Evolutionary conservation across 2,888 invertebrate genomes (phyloP).

Genomic region (Xestobium rufovillosum): DNA sequence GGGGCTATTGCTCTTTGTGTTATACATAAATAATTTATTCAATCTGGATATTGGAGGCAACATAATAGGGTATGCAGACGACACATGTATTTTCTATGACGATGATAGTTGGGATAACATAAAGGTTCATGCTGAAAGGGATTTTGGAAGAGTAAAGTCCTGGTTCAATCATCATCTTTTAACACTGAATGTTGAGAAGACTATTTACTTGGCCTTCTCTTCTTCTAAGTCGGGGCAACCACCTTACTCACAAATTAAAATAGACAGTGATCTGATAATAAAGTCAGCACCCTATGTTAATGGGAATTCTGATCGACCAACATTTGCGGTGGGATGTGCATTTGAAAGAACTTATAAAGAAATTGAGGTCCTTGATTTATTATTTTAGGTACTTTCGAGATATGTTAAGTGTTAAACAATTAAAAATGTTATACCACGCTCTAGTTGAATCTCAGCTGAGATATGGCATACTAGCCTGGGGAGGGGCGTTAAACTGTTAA

Average conservation of each 20-base stretch:
- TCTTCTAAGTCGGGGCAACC: background rate
- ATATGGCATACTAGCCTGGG: slow-evolving; percentile 6
- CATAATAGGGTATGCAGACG: slow-evolving; percentile 5
- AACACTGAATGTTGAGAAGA: slow-evolving; percentile 8
- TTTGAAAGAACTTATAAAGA: slow-evolving; percentile 1
- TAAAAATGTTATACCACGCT: slow-evolving; percentile 5
- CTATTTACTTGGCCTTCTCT: slow-evolving; percentile 6
- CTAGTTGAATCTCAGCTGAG: slow-evolving; percentile 7
- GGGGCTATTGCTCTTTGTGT: background rate
- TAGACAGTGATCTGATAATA: background rate
- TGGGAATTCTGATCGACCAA: slow-evolving; percentile 3
- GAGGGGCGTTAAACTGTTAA: background rate
- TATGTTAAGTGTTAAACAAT: slow-evolving; percentile 1
- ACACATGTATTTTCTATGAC: slow-evolving; percentile 2
- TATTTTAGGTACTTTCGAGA: slow-evolving; percentile 1
- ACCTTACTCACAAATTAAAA: background rate
- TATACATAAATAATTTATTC: slow-evolving; percentile 1
- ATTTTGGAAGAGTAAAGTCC: slow-evolving; percentile 1
- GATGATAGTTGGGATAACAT: slow-evolving; percentile 1
- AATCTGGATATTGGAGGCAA: slow-evolving; percentile 3
- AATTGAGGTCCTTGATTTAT: slow-evolving; percentile 3
- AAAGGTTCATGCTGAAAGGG: slow-evolving; percentile 3
- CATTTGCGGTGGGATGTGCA: slow-evolving; percentile 4
- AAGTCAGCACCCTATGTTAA: background rate
- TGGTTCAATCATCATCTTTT: slow-evolving; percentile 5